These are phyloP conservation scores for Scylla paramamosain DNA, from an alignment of 1,140 invertebrate genomes.

Conservation along the genomic window DNA sequence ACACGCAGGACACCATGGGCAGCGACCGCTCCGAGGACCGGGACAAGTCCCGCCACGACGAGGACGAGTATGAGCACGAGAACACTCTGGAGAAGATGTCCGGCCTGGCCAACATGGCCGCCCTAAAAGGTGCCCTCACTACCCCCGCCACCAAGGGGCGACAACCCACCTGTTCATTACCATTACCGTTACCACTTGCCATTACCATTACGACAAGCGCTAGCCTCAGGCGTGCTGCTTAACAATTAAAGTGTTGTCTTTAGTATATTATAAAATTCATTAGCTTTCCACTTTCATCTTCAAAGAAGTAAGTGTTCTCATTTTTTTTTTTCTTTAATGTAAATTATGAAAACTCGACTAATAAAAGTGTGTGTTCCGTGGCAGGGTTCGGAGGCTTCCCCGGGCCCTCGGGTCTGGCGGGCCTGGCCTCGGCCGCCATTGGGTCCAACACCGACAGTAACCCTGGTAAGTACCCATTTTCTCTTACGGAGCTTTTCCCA, in stretches of 20 bases:
- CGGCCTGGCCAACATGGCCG: constrained; percentile 77
- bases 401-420: constrained; percentile 74
- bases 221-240: background rate
- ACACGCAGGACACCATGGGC: constrained; percentile 76
- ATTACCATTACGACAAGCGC: constrained; percentile 54
- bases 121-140: constrained; percentile 74
- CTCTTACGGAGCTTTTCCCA: constrained; percentile 6
- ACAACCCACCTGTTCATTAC: constrained; percentile 6
- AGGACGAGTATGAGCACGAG: constrained; percentile 74
- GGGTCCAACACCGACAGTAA: constrained; percentile 73
- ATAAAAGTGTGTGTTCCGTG: background rate
- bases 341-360: background rate
- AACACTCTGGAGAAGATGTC: constrained; percentile 77
- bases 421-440: constrained; percentile 68
- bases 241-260: background rate
- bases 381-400: constrained; percentile 75
- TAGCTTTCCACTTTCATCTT: background rate
- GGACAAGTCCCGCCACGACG: constrained; percentile 70
- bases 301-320: background rate
- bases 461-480: constrained; percentile 71
- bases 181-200: constrained; percentile 14
- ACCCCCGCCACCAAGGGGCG: background rate
- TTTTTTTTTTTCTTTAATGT: background rate
- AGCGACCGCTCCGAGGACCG: constrained; percentile 76
- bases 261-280: background rate